Evolutionary conservation across 2,797 vertebrate genomes (phyloP), one percentile per base, ranked within the genome.

Genomic region (Nannoperca australis): DNA sequence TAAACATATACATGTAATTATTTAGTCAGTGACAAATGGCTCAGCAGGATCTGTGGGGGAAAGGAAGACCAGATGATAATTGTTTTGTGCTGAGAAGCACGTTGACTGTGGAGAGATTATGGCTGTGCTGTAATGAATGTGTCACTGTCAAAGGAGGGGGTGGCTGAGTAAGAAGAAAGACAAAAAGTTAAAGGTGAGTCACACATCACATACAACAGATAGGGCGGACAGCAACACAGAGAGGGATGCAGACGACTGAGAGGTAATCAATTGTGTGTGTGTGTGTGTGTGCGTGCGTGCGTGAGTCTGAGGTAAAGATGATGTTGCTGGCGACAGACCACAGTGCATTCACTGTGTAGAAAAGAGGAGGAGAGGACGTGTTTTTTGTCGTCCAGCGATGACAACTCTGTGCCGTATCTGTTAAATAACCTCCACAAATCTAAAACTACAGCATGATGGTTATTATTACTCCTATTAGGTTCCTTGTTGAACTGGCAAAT

Each of bases 171-270:
- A 49, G 73, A 38, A 12, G 45, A 63, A 64, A 50, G 27, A 68
- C 58, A 74, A 81, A 84, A 64, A 63, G 56, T 73, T 17, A 77
- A 70, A 77, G 70, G 79, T 76, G 70, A 83, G 55, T 86, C 78
- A 86, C 49, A 18, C 40, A 30, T 18, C 71, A 20, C 20, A 13
- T 47, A 44, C 30, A 73, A 32, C 63, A 61, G 49, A 79, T 32
- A 61, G 27, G 54, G 22, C 12, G 7, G 55, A 78, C 47, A 20
- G 58, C 24, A 10, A 36, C 81, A 1, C 50, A 66, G 34, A 53
- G 32, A 40, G 13, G 44, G 58, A 66, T 12, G 66, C 17, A 56
- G 60, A 32, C 3, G 4, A 13, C 9, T 27, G 3, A 55, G 47
- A 73, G 73, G 40, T 42, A 51, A 79, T 81, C 69, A 61, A 14